Evolutionary conservation across 1,140 invertebrate species (phyloP).

Genomic region (Zophobas atratus): DNA sequence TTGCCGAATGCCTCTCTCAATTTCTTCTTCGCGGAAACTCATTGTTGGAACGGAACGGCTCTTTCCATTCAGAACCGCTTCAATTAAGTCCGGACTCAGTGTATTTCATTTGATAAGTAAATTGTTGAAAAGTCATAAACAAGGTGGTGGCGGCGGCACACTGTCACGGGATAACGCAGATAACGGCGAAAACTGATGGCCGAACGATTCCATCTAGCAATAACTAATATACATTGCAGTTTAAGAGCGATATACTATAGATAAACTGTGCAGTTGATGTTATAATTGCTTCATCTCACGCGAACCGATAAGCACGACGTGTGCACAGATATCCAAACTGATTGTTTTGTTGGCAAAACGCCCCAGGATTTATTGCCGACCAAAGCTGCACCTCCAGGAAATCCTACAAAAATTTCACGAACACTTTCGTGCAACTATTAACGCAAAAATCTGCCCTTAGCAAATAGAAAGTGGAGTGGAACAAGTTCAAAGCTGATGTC

Average conservation of each 20-base stretch:
- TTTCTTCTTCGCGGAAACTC: slow-evolving; percentile 23
- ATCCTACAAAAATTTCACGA: no score
- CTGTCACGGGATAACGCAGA: slow-evolving; percentile 46
- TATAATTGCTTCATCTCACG: slow-evolving; percentile 59
- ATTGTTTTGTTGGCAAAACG: not conserved
- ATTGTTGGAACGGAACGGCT: slow-evolving; percentile 37
- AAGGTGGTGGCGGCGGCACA: slow-evolving; percentile 17
- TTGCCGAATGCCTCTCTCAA: slow-evolving; percentile 29
- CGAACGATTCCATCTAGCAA: slow-evolving; percentile 58
- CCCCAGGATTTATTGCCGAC: not conserved
- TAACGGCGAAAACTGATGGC: slow-evolving; percentile 57
- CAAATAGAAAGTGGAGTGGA: no score
- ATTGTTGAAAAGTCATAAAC: slow-evolving; percentile 47
- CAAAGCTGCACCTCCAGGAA: not conserved
- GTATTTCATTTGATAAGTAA: slow-evolving; percentile 45
- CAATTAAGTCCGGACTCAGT: slow-evolving; percentile 36
- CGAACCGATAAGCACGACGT: slow-evolving; percentile 50
- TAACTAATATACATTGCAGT: slow-evolving; percentile 61
- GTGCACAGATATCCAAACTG: slow-evolving; percentile 51
- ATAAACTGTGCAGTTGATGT: slow-evolving; percentile 60
- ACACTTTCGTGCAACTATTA: no score
- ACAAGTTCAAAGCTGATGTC: no score
- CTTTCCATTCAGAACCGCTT: slow-evolving; percentile 28
- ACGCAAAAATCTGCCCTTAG: no score
- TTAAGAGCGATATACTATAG: slow-evolving; percentile 57